Conservation (phyloP, 2,888 invertebrate genomes). For the Diaphora mendica region DNA sequence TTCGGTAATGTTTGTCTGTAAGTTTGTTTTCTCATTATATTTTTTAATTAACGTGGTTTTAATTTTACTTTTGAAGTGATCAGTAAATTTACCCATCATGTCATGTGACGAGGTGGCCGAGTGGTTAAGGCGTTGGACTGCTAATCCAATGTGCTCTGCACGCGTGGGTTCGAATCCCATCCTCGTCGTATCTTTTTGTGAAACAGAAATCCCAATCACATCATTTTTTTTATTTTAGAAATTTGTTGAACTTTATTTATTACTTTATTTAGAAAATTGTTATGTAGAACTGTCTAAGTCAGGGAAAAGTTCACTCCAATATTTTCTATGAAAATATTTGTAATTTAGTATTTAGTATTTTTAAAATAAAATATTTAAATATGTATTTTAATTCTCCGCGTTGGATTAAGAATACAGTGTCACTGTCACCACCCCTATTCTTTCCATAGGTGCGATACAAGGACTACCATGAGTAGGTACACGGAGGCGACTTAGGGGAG, state of each 20-base stretch:
- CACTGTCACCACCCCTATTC: no score
- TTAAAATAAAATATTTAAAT: no score
- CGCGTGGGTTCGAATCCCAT: conserved; percentile 95
- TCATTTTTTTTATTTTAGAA: no score
- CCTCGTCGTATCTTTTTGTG: conserved; percentile 87
- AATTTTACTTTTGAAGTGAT: conserved; percentile 23
- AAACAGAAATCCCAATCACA: not conserved
- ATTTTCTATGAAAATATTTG: not conserved
- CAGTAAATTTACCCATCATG: conserved; percentile 52
- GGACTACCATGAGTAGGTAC: no score
- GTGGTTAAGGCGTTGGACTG: conserved; percentile 95
- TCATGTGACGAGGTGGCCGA: conserved; percentile 91
- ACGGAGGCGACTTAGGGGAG: no score
- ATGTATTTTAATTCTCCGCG: no score
- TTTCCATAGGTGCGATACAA: no score
- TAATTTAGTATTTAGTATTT: no score
- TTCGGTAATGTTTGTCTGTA: not conserved
- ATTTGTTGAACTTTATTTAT: not conserved
- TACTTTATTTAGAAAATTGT: no score
- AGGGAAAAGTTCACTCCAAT: no score
- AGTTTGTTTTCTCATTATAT: not conserved
- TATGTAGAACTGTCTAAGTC: no score
- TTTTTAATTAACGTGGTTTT: not conserved
- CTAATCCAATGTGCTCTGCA: conserved; percentile 95
- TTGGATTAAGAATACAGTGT: no score